Evolutionary conservation across 2,113 vertebrate species (phyloP), one percentile per base, ranked within the genome.

Genomic region (Plestiodon gilberti): DNA sequence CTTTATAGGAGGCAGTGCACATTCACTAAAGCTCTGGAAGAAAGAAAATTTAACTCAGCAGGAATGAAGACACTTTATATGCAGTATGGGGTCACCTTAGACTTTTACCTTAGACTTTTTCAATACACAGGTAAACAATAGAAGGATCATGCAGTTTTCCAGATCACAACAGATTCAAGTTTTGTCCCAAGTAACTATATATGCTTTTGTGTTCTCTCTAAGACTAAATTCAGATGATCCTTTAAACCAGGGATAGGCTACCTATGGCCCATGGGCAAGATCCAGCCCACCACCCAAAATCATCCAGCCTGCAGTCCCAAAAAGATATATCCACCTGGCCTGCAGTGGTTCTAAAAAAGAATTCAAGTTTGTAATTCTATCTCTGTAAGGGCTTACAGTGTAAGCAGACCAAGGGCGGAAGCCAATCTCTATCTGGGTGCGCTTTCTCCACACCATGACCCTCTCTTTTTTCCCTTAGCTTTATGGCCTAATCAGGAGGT

Each of bases 11-110:
- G 96, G 97, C 38, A 97, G 87, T n/a, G 98, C 94, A 73, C 93
- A 94, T 89, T 98, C 98, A 94, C 95, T 96, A 91, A 99, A 96
- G 89, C 90, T 97, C 99, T 99, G 92, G 85, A 93, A 95, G 87
- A 86, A 57, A 90, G 92, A 48, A 17, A 70, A 85, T 25, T 87
- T 87, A 79, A 75, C 78, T 62, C 2, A 38, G 83, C 76, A 22
- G 61, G 35, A 91, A 52, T 48, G 25, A 88, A 81, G 69, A 4
- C 0, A 1, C 40, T 75, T 77, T 88, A 3, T 78, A 76, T 77
- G 25, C 35, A 62, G 2, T 48, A 38, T 61, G 87, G 23, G 38
- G 6, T 17, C 67, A 70, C 20, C n/a, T 88, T 73, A 80, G 79
- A 81, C 40, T 59, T 6, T 17, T 48, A 70, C 20, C n/a, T 88